Evolutionary conservation across 1,140 invertebrate genomes (phyloP), one percentile per base, ranked within the genome.

Genomic region (Vollenhovia emeryi): DNA sequence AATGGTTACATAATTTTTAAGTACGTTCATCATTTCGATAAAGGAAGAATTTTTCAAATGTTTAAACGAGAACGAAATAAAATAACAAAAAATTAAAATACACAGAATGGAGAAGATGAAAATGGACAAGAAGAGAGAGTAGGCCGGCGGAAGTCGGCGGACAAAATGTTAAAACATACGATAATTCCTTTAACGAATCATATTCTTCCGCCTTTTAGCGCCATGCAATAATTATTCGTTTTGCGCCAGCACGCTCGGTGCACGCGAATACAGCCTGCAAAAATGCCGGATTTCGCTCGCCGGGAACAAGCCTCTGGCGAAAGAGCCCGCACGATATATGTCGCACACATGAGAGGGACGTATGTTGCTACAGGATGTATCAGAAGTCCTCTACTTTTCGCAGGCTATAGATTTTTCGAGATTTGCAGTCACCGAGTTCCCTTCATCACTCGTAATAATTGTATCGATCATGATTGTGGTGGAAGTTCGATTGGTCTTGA

Each of bases 111-210:
- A 33, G 27, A 15, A 40, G 24, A 21, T 21, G 33, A 71, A 71
- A 71, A 71, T 55, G 36, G 3, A 24, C 11, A 30, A 71, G 24
- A 55, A n/a, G 52, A 57, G 36, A n/a, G 52, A 57, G 36, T 33
- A 57, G 52, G n/a, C 7, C 40, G 52, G n/a, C 40, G 52, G 13
- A 11, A 69, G 24, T 33, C 33, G 33, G 2, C 48, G 78, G 13
- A 57, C n/a, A 18, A 73, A 82, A 52, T 82, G 30, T 82, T 82
- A 71, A 82, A 82, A 82, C 24, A 55, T 73, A 59, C 66, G 40
- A 82, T 82, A 73, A 80, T 82, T 73, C 78, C 50, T 71, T 82
- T 82, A 82, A 82, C 50, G 40, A 71, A 82, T 73, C 50, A 57
- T 59, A 43, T 73, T 73, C 52, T 82, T 82, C 50, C 52, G 36